Percentiles rank a stretch among this genome's conserved stretches.
Evolutionary conservation across 2,797 vertebrate genomes (phyloP).

Genomic region (Agapornis canus): DNA sequence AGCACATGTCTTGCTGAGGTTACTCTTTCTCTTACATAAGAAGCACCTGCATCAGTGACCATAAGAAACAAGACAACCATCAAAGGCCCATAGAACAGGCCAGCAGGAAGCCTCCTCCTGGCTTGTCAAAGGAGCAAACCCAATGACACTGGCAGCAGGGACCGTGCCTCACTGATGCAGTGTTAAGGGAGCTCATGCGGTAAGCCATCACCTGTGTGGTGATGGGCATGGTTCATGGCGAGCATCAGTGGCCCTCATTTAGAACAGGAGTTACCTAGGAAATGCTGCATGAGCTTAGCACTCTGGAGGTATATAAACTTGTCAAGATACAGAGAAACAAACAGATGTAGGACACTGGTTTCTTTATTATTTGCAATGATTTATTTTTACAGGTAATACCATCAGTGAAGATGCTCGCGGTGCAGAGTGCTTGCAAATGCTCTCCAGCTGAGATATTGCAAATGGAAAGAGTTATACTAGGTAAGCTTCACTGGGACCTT

Average conservation of each 20-base stretch:
- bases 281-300: not conserved
- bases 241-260: not conserved
- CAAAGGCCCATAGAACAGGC: not conserved
- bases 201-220: not conserved
- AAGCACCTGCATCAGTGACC: not conserved
- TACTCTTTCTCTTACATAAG: not conserved
- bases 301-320: not conserved
- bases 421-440: conserved; percentile 83
- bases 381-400: conserved; percentile 83
- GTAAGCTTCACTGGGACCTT: conserved; percentile 89
- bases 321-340: not conserved
- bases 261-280: not conserved
- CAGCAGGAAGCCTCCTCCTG: not conserved
- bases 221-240: too few species aligned
- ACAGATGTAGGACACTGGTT: conserved; percentile 54
- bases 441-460: conserved; percentile 87
- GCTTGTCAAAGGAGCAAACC: not conserved
- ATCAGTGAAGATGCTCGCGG: conserved; percentile 82
- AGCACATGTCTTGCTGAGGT: not conserved
- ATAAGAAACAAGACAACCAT: not conserved
- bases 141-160: not conserved
- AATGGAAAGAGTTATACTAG: conserved; percentile 88
- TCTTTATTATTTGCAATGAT: conserved; percentile 77
- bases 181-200: not conserved
- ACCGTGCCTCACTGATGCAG: not conserved